Evolutionary conservation across 2,888 invertebrate species (phyloP), one percentile per base, ranked within the genome.

Genomic region (Thalpophila matura): DNA sequence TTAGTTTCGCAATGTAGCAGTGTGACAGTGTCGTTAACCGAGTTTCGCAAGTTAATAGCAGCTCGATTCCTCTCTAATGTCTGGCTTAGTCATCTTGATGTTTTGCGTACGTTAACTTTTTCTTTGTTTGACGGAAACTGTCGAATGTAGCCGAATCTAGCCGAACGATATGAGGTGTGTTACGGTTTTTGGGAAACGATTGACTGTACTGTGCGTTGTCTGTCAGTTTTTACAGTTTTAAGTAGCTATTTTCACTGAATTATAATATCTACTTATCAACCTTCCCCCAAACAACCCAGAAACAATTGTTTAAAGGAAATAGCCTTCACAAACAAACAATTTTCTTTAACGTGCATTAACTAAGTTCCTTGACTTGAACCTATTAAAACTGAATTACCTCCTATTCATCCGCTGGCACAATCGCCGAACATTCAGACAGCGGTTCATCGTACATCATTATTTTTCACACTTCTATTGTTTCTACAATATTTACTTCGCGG

Each of bases 21-120:
- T 70, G 47, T 64, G 64, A 64, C 54, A 61, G 64, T 60, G 82
- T 85, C 82, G 79, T 83, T 84, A 83, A 75, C 80, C 79, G 72
- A 78, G 63, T 83, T 85, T 85, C 75, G 75, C 77, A 81, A 82
- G 67, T 55, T 66, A 70, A 72, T 73, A 69, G 69, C 73, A 18
- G 61, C 71, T 71, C 57, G 56, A 78, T 77, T 71, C 69, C 63
- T 62, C 64, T 75, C 71, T 71, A 62, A 71, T 70, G 65, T 62
- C 46, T 55, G 35, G 45, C 40, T 59, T 70, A 51, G 67, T 76
- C 73, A 72, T 79, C 71, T 71, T 43, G 20, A 29, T 58, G 63
- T 57, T 57, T 61, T 63, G 40, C 65, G 26, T 43, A 16, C 33
- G 31, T 42, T 61, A 33, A 49, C 16, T 53, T 66, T 67, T 55